phyloP scores from a whole-genome alignment of 2,888 invertebrate genomes.

The Sericinus montela region DNA sequence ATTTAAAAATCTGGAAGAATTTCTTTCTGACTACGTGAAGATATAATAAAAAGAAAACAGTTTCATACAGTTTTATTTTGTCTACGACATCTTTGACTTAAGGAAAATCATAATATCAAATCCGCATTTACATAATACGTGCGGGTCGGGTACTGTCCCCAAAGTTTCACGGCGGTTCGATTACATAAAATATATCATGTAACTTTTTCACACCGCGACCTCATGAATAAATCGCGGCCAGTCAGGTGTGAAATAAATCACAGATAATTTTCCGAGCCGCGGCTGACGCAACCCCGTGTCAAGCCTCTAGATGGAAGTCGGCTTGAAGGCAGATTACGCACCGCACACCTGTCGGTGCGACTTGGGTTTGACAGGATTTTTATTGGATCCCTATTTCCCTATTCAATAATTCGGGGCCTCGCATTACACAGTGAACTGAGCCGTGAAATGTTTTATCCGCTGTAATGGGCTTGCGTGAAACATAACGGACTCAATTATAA shows the following conservation, averaged over 20 bases:
- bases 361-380: conserved; percentile 70
- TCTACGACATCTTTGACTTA: not conserved
- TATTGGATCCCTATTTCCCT: conserved; percentile 68
- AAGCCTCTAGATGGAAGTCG: conserved; percentile 12
- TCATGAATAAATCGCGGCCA: conserved; percentile 16
- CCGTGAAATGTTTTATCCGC: conserved; percentile 56
- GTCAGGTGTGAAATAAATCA: conserved; percentile 18
- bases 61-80: too few species aligned
- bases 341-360: conserved; percentile 50
- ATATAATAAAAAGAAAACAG: too few species aligned
- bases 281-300: conserved; percentile 14
- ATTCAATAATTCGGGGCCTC: conserved; percentile 68
- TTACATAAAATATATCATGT: not conserved
- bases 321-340: conserved; percentile 15
- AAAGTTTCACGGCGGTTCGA: not conserved
- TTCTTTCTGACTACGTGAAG: too few species aligned
- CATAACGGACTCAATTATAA: conserved; percentile 20
- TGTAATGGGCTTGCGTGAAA: conserved; percentile 12
- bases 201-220: not conserved
- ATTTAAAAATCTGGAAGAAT: too few species aligned
- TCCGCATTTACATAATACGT: conserved; percentile 1
- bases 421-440: conserved; percentile 57
- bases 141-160: conserved; percentile 1
- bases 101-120: not conserved
- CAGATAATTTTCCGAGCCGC: conserved; percentile 17